phyloP scores from a whole-genome alignment of 2,797 vertebrate genomes.

The Glyptemys insculpta region DNA sequence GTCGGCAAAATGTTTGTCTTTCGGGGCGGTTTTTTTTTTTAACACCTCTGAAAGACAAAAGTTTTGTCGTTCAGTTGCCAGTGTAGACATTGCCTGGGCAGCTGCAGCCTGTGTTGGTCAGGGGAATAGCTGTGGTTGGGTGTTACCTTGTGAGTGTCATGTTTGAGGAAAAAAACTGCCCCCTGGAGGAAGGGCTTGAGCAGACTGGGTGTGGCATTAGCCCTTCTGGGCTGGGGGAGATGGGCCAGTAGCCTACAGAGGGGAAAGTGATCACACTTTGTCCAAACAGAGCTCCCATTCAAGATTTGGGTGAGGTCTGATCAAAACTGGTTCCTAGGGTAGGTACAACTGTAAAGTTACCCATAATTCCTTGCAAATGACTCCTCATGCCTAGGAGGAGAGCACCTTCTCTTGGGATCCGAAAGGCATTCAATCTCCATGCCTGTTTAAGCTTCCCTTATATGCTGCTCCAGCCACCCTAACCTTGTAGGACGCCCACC shows the following conservation, averaged over 20 bases:
- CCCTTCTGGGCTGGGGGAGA: no score
- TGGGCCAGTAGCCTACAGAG: no score
- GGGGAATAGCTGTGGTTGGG: not conserved
- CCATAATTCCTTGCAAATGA: not conserved
- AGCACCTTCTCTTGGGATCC: accelerated
- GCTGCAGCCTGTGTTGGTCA: not conserved
- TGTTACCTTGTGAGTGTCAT: not conserved
- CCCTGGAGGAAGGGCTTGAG: not conserved
- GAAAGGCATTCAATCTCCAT: not conserved
- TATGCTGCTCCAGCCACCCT: not conserved
- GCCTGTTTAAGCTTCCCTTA: not conserved
- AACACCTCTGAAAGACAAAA: no score
- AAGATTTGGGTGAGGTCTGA: not conserved
- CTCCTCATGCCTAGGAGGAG: accelerated
- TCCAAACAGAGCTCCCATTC: not conserved
- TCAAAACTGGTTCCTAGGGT: not conserved
- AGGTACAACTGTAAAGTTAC: no score
- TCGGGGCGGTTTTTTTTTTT: no score
- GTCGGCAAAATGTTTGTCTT: no score
- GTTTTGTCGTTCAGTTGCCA: no score
- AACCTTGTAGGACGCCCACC: not conserved
- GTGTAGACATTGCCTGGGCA: no score
- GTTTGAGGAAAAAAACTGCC: not conserved
- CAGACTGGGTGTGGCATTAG: no score
- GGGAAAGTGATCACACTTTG: not conserved